phyloP scores from a whole-genome alignment of 2,113 vertebrate genomes.

The Nyctereutes procyonoides region DNA sequence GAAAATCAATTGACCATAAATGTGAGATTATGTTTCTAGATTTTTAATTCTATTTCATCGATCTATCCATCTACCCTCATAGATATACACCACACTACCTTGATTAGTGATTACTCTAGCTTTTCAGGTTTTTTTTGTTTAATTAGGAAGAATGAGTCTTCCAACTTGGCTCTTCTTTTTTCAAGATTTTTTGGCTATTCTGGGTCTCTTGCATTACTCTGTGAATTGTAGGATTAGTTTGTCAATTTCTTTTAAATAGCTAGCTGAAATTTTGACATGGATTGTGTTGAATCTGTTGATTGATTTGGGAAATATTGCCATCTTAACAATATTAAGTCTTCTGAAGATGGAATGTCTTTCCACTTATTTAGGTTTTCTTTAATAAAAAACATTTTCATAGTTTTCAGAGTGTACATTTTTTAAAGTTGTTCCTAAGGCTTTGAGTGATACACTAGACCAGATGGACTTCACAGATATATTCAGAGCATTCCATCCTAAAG shows the following conservation, averaged over 20 bases:
- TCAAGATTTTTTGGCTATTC: not conserved
- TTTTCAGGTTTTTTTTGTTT: slow-evolving; percentile 11
- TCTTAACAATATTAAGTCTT: slow-evolving; percentile 1
- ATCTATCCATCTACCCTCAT: not conserved
- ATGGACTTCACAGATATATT: not conserved
- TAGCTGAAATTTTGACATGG: not conserved
- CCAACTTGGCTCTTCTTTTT: not conserved
- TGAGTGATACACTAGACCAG: not conserved
- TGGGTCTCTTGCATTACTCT: not conserved
- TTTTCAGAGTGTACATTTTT: not conserved
- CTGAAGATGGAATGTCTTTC: not conserved
- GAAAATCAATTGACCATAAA: slow-evolving; percentile 3
- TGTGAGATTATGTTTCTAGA: not conserved
- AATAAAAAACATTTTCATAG: not conserved
- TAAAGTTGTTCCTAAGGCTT: not conserved
- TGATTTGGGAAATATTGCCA: not conserved
- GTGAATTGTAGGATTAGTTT: slow-evolving; percentile 36
- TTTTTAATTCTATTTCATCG: not conserved
- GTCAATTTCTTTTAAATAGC: not conserved
- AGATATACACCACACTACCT: not conserved
- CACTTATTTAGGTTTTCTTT: slow-evolving; percentile 29
- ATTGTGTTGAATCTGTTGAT: not conserved
- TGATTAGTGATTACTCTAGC: not conserved
- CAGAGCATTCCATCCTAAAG: not conserved
- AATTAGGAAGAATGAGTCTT: not conserved